Percentiles rank a stretch among this genome's conserved stretches.
Evolutionary conservation across 2,888 invertebrate species (phyloP).

Genomic region (Terebella lapidaria): DNA sequence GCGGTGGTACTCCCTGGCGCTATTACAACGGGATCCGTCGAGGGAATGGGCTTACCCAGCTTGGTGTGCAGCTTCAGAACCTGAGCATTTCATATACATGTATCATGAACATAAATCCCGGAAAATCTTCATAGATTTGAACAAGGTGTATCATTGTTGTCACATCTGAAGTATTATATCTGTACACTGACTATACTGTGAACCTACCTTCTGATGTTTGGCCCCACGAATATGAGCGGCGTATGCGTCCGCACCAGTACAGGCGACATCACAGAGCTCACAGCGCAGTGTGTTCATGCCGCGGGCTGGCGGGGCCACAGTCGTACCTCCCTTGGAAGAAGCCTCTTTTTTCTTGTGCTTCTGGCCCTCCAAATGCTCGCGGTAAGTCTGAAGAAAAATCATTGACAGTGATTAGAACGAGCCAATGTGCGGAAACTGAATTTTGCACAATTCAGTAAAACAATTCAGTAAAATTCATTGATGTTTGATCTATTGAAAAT

Average conservation of each 20-base stretch:
- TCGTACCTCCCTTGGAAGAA: constrained; percentile 61
- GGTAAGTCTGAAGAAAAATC: constrained; percentile 65
- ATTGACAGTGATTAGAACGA: too few species aligned
- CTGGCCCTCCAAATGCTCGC: constrained; percentile 96
- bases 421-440: too few species aligned
- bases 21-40: constrained; percentile 86
- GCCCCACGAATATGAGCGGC: constrained; percentile 95
- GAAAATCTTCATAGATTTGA: too few species aligned
- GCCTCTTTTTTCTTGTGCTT: constrained; percentile 98
- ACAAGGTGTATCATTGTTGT: too few species aligned
- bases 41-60: constrained; percentile 95
- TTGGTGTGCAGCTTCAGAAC: constrained; percentile 89
- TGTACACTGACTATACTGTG: too few species aligned
- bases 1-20: constrained; percentile 15
- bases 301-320: neutral
- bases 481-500: neutral
- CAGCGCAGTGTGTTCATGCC: constrained; percentile 69
- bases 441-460: too few species aligned
- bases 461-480: neutral
- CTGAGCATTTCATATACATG: constrained; percentile 42
- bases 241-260: constrained; percentile 97
- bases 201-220: constrained; percentile 89
- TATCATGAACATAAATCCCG: too few species aligned
- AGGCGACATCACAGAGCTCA: constrained; percentile 96
- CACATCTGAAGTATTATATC: too few species aligned